Conservation (phyloP, 2,113 vertebrate species). For the Cercocebus atys region DNA sequence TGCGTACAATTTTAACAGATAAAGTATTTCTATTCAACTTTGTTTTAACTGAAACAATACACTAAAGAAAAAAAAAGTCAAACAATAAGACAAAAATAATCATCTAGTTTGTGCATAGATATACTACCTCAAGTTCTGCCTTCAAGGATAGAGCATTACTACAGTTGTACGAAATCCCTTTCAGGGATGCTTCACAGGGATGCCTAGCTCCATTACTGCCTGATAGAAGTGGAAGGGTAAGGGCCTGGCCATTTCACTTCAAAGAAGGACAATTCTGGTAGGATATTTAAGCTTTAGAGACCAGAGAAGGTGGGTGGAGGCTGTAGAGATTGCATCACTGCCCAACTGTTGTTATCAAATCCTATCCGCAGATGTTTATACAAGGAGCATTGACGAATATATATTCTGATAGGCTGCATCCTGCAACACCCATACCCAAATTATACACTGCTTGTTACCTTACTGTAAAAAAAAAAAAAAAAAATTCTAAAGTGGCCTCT, state of each 20-base stretch:
- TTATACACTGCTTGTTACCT: not conserved
- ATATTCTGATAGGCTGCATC: not conserved
- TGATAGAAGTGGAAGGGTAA: not conserved
- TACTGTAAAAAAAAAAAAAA: not conserved
- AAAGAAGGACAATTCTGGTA: not conserved
- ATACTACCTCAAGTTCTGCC: not conserved
- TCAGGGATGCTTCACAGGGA: not conserved
- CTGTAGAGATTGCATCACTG: not conserved
- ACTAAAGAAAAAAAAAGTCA: not conserved
- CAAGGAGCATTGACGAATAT: not conserved
- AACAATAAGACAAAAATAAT: not conserved
- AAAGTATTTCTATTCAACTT: not conserved
- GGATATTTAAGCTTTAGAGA: not conserved
- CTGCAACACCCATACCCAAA: not conserved
- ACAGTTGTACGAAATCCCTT: rapidly evolving
- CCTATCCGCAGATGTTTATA: not conserved
- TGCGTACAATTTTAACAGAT: not conserved
- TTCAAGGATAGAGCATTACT: not conserved
- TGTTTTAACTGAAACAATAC: not conserved
- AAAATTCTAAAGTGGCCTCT: not conserved
- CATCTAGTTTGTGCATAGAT: not conserved
- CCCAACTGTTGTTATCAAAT: not conserved
- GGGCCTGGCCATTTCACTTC: rapidly evolving
- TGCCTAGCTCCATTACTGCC: not conserved
- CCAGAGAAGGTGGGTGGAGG: rapidly evolving